Conservation (phyloP, 2,888 invertebrate species). For the Drosophila suboccidentalis region DNA sequence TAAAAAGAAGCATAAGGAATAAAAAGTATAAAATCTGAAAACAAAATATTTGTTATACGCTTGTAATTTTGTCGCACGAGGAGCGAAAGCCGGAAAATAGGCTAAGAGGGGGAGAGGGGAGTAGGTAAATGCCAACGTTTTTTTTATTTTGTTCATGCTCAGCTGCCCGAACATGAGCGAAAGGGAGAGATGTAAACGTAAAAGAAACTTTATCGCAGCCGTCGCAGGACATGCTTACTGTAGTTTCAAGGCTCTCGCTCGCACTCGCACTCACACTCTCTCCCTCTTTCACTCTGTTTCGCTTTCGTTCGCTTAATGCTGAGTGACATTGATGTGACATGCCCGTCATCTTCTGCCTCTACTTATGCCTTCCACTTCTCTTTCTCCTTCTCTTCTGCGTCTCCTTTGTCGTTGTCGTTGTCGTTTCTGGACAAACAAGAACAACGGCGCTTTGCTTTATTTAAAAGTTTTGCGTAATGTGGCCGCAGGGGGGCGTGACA, state of each 20-base stretch:
- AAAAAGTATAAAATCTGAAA: slow-evolving; percentile 63
- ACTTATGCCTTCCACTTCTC: slow-evolving; percentile 15
- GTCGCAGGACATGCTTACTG: slow-evolving; percentile 66
- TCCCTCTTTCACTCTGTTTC: neutral
- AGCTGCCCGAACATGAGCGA: slow-evolving; percentile 51
- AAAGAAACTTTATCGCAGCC: slow-evolving; percentile 69
- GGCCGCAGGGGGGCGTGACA: slow-evolving; percentile 60
- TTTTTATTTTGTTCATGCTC: slow-evolving; percentile 61
- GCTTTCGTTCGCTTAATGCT: slow-evolving; percentile 68
- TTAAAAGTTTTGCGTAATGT: slow-evolving; percentile 73
- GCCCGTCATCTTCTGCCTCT: slow-evolving; percentile 65
- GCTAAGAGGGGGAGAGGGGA: slow-evolving; percentile 23
- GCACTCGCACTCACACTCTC: neutral
- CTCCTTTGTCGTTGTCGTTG: slow-evolving; percentile 12
- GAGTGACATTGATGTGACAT: slow-evolving; percentile 83
- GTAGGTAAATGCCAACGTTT: slow-evolving; percentile 53
- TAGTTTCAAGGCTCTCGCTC: slow-evolving; percentile 20
- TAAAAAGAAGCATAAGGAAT: slow-evolving; percentile 4
- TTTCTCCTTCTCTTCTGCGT: slow-evolving; percentile 1
- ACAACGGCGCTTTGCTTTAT: slow-evolving; percentile 62
- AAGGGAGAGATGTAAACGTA: slow-evolving; percentile 29
- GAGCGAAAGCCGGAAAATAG: slow-evolving; percentile 53
- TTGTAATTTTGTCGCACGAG: slow-evolving; percentile 72
- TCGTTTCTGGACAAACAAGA: slow-evolving; percentile 19
- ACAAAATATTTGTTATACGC: slow-evolving; percentile 80